phyloP scores from a whole-genome alignment of 2,888 invertebrate genomes.

The Sarcophaga caerulescens region DNA sequence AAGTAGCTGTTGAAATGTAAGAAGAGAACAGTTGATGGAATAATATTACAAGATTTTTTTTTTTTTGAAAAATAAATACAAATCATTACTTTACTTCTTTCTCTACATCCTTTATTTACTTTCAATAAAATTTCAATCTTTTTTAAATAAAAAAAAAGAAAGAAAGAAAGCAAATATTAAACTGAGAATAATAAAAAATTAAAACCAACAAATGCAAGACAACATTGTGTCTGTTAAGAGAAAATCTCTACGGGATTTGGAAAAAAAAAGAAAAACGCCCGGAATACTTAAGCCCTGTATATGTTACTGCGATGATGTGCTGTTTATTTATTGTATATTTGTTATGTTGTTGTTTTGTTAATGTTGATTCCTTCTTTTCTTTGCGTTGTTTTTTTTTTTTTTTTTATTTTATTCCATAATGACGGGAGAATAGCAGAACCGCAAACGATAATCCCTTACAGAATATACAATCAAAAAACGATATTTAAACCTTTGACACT shows the following conservation, averaged over 20 bases:
- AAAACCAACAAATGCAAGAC: background rate
- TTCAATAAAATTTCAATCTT: conserved; percentile 27
- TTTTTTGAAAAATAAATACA: background rate
- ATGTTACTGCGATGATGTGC: background rate
- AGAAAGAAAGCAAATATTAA: background rate
- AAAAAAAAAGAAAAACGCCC: background rate
- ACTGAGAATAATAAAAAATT: background rate
- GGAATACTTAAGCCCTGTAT: conserved; percentile 1
- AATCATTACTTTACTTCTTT: background rate
- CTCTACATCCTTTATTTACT: background rate
- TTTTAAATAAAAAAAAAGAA: background rate
- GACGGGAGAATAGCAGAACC: background rate
- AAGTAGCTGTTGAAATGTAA: conserved; percentile 34
- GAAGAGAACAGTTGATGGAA: conserved; percentile 15
- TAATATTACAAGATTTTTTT: background rate
- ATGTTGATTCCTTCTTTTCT: background rate
- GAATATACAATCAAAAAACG: conserved; percentile 43
- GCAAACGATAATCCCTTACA: conserved; percentile 46
- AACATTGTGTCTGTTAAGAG: conserved; percentile 20
- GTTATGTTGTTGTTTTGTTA: background rate
- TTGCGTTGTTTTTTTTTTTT: background rate
- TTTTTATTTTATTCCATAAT: conserved; percentile 21
- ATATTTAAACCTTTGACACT: conserved; percentile 49
- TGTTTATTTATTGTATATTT: background rate
- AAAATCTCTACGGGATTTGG: conserved; percentile 20